A percentile compares a stretch with the other conserved stretches of the same genome.
Evolutionary conservation across 1,140 invertebrate species (phyloP).

Genomic region (Chironomus tepperi): DNA sequence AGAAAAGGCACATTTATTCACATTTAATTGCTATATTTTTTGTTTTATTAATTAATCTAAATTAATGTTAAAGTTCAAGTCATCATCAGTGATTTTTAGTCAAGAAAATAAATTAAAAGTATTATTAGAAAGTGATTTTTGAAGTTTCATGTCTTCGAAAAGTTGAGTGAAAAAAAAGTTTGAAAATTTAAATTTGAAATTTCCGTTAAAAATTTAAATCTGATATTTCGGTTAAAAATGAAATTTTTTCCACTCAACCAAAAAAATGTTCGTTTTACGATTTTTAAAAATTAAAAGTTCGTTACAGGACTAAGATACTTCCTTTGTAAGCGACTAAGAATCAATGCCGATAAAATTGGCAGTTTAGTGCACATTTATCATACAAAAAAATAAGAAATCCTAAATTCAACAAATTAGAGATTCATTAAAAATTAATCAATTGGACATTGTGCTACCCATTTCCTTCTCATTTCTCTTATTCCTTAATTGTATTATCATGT

Average conservation of each 20-base stretch:
- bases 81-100: constrained; percentile 21
- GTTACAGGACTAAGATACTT: neutral
- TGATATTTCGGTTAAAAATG: neutral
- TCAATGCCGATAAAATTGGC: neutral
- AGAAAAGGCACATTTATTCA: constrained; percentile 21
- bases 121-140: neutral
- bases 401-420: constrained; percentile 19
- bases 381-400: neutral
- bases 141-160: constrained; percentile 17
- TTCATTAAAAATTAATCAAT: neutral
- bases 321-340: neutral
- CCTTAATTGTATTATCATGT: neutral
- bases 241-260: too few species aligned
- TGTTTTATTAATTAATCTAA: constrained; percentile 4
- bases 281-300: neutral
- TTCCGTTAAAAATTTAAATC: neutral
- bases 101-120: constrained; percentile 18
- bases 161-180: neutral
- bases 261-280: neutral
- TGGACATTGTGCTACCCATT: neutral
- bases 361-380: neutral
- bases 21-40: neutral
- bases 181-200: neutral
- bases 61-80: constrained; percentile 20
- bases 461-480: neutral